Evolutionary conservation across 2,888 invertebrate genomes (phyloP).

Genomic region (Cantharis rufa): DNA sequence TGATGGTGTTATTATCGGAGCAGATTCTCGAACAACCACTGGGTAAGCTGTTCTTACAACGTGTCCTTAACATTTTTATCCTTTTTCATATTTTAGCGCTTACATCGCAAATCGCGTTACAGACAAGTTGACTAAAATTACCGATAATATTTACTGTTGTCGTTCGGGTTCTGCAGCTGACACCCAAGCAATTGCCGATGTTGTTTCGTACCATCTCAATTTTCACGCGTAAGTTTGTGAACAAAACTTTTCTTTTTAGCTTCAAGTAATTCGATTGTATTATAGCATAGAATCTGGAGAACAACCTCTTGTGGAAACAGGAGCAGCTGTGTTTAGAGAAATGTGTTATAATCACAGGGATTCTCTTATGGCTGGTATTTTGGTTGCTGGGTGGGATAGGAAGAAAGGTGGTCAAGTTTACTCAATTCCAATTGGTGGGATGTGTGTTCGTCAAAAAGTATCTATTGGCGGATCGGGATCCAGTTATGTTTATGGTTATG

Average conservation of each 20-base stretch:
- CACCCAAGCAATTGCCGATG: conserved; percentile 96
- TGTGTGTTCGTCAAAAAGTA: conserved; percentile 85
- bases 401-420: conserved; percentile 82
- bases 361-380: conserved; percentile 88
- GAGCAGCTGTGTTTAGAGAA: conserved; percentile 90
- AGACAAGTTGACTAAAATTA: conserved; percentile 93
- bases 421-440: conserved; percentile 75
- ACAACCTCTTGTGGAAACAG: conserved; percentile 84
- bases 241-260: not conserved
- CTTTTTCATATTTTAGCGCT: conserved; percentile 58
- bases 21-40: conserved; percentile 95
- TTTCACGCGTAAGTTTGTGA: conserved; percentile 71
- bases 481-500: conserved; percentile 92
- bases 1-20: conserved; percentile 97
- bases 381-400: conserved; percentile 97
- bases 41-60: conserved; percentile 63
- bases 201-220: conserved; percentile 90
- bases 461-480: conserved; percentile 96
- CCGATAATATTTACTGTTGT: conserved; percentile 95
- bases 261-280: conserved; percentile 26
- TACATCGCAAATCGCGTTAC: conserved; percentile 96
- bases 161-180: conserved; percentile 98
- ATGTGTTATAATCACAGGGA: conserved; percentile 97
- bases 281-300: conserved; percentile 78
- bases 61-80: not conserved